Conservation (phyloP, 2,113 vertebrate genomes). For the mouse (Mus musculus) region GRCm39 chr13:11299501-11300000, state of each 20-base stretch:
- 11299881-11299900: background rate
- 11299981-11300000: background rate
- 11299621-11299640: too few species aligned
- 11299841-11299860: background rate
- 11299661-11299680: too few species aligned
- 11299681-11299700: too few species aligned
- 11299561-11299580: background rate
- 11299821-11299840: background rate
- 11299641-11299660: too few species aligned
- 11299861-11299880: constrained; percentile 35
- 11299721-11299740: background rate
- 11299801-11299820: background rate
- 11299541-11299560: constrained; percentile 15
- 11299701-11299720: too few species aligned
- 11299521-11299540: background rate
- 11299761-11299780: background rate
- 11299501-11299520: background rate
- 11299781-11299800: background rate
- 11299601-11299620: too few species aligned
- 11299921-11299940: background rate
- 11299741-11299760: background rate
- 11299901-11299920: background rate
- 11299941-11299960: background rate
- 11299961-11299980: background rate
- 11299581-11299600: background rate